These are phyloP conservation scores for Ceratina australensis DNA, from an alignment of 1,140 invertebrate genomes.

Conservation along the genomic window DNA sequence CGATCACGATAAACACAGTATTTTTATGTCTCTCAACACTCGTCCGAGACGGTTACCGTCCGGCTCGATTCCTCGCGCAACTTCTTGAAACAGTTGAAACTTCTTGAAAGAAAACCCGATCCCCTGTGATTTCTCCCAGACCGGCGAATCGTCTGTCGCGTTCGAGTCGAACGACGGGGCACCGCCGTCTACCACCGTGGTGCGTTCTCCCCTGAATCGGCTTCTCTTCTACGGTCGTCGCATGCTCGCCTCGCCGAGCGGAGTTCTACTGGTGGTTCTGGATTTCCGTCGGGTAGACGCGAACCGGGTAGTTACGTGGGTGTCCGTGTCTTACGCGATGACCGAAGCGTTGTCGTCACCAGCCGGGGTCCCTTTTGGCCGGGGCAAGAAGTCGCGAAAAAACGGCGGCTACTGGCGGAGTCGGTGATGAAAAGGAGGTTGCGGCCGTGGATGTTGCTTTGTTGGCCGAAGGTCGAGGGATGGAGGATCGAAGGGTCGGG, in stretches of 20 bases:
- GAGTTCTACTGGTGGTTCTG: not conserved
- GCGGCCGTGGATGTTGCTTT: constrained; percentile 65
- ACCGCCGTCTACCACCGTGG: constrained; percentile 10
- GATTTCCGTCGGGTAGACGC: not conserved
- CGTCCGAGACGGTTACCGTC: not conserved
- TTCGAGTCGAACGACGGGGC: not conserved
- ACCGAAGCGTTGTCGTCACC: too few relatives aligned
- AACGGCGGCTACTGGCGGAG: constrained; percentile 36
- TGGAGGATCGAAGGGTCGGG: constrained; percentile 66
- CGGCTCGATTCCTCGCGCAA: not conserved
- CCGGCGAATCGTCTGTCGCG: not conserved
- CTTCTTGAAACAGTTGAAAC: not conserved
- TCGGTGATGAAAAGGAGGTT: constrained; percentile 57
- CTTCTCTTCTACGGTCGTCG: constrained; percentile 9
- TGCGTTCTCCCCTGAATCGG: constrained; percentile 3
- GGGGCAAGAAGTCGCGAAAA: constrained; percentile 9
- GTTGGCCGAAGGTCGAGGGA: constrained; percentile 55
- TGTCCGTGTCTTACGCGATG: too few relatives aligned
- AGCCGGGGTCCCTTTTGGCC: not conserved
- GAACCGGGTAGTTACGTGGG: too few relatives aligned
- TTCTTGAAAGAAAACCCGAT: too few relatives aligned
- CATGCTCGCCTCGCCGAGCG: constrained; percentile 35
- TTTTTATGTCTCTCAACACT: not conserved
- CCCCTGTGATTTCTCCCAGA: too few relatives aligned
- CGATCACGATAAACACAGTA: constrained; percentile 39